Conservation (phyloP, 2,888 invertebrate genomes). For the Andrena trimmerana region DNA sequence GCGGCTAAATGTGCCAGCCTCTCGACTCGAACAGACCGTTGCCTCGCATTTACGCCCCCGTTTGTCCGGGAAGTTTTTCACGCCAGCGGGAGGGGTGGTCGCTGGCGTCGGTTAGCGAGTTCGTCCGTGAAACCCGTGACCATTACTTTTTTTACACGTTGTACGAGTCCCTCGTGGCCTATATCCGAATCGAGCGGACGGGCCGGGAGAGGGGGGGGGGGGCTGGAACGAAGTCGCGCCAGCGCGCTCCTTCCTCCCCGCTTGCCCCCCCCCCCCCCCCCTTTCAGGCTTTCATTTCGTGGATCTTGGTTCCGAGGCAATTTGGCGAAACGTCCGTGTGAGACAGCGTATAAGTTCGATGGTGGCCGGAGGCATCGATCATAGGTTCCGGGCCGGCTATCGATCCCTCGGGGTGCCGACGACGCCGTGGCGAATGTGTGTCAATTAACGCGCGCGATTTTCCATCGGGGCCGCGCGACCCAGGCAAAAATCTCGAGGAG, state of each 20-base stretch:
- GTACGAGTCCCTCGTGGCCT: conserved; percentile 47
- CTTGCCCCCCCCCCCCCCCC: no score
- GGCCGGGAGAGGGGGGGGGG: not conserved
- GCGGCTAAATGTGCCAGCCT: conserved; percentile 39
- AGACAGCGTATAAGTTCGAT: no score
- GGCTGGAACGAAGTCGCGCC: conserved; percentile 29
- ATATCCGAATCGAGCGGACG: conserved; percentile 46
- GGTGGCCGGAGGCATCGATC: no score
- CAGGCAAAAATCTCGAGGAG: conserved; percentile 28
- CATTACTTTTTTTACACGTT: conserved; percentile 2
- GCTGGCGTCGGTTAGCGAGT: no score
- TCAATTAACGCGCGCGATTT: conserved; percentile 32
- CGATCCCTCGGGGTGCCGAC: not conserved
- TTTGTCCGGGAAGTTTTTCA: conserved; percentile 17
- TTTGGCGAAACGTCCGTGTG: not conserved
- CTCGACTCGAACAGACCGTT: conserved; percentile 43
- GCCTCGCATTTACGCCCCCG: conserved; percentile 20
- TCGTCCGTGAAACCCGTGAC: no score
- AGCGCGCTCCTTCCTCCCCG: conserved; percentile 15
- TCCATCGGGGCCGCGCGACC: not conserved
- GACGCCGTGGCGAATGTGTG: conserved; percentile 17
- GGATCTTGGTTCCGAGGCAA: not conserved
- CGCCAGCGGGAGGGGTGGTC: no score
- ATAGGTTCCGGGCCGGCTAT: conserved; percentile 1
- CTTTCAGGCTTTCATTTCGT: not conserved